phyloP scores from a whole-genome alignment of 2,888 invertebrate species.

The Diogma glabrata region DNA sequence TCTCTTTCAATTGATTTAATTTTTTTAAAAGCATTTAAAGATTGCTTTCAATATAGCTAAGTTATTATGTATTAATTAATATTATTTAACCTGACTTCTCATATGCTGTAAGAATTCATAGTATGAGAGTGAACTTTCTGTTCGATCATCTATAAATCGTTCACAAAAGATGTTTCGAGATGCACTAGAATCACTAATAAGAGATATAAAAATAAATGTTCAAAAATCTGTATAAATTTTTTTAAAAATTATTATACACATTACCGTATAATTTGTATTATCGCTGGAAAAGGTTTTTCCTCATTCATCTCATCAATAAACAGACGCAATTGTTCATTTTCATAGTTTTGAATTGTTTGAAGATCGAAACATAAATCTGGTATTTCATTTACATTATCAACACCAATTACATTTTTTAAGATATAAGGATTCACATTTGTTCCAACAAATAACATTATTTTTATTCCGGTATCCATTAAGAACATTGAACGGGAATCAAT shows the following conservation, averaged over 20 bases:
- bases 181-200: conserved; percentile 88
- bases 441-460: conserved; percentile 74
- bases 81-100: conserved; percentile 77
- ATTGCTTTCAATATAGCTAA: no score
- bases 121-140: conserved; percentile 89
- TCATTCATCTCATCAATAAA: conserved; percentile 77
- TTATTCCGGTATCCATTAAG: conserved; percentile 76
- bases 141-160: conserved; percentile 84
- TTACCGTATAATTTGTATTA: conserved; percentile 72
- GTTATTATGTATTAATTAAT: no score
- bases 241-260: conserved; percentile 15
- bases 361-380: conserved; percentile 66
- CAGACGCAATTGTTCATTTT: conserved; percentile 61
- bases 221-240: conserved; percentile 3
- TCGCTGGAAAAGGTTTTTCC: conserved; percentile 67
- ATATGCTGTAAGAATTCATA: conserved; percentile 97
- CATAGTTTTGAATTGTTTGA: conserved; percentile 63
- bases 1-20: no score
- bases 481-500: conserved; percentile 82
- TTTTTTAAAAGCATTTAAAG: no score
- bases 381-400: conserved; percentile 57
- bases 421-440: conserved; percentile 62
- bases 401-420: conserved; percentile 67
- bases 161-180: conserved; percentile 72
- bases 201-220: conserved; percentile 24